Evolutionary conservation across 2,888 invertebrate species (phyloP).

Genomic region (Rotaria macrura): DNA sequence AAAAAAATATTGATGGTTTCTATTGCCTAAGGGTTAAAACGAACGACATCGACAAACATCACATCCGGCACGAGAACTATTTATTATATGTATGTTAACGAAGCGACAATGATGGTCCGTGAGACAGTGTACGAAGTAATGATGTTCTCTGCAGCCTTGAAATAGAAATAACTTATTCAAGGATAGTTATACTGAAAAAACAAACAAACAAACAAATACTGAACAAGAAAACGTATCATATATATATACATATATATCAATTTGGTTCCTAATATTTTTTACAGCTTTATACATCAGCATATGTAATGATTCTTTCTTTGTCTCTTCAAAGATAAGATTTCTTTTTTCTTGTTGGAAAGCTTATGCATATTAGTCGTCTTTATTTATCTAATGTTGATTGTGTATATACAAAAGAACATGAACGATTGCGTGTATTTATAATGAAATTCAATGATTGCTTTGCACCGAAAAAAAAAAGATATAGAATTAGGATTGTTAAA

Average conservation of each 20-base stretch:
- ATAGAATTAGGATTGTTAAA: not conserved
- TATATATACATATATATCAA: too few species aligned
- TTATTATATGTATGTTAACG: slow-evolving; percentile 9
- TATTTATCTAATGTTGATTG: not conserved
- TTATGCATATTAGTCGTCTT: too few species aligned
- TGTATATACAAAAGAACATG: not conserved
- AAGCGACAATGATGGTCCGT: not conserved
- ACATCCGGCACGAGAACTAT: not conserved
- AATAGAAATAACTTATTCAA: not conserved
- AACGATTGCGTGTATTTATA: not conserved
- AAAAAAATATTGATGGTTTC: not conserved
- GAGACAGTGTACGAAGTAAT: not conserved
- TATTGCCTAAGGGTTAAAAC: not conserved
- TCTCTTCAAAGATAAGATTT: too few species aligned
- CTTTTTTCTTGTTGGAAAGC: too few species aligned
- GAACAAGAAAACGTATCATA: too few species aligned
- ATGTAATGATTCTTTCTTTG: too few species aligned
- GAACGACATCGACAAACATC: not conserved
- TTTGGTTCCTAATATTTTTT: too few species aligned
- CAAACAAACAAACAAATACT: not conserved
- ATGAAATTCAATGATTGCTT: not conserved
- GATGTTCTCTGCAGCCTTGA: not conserved
- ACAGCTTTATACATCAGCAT: too few species aligned
- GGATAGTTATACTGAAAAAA: not conserved
- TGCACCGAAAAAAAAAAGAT: not conserved